phyloP scores from a whole-genome alignment of 2,113 vertebrate species.

The Rhagologus leucostigma region DNA sequence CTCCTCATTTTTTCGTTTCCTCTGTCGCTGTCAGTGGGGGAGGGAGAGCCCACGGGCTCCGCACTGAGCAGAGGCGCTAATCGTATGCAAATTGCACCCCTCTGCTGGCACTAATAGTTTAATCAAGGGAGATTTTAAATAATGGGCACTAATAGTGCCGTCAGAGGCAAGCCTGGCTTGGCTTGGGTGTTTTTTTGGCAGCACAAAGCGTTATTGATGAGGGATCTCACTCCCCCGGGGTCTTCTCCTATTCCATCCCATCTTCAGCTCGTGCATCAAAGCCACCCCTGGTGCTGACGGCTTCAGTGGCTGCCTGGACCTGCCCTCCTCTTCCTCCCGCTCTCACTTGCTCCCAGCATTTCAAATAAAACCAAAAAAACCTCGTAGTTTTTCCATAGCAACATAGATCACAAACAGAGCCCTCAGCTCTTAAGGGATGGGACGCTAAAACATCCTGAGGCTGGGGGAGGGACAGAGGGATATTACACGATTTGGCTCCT shows the following conservation, averaged over 20 bases:
- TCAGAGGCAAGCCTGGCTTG: background rate
- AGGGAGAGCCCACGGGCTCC: background rate
- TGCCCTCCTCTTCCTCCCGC: background rate
- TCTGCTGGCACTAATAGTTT: conserved; percentile 37
- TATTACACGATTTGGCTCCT: background rate
- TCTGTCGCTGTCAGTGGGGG: background rate
- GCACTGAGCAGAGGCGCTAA: background rate
- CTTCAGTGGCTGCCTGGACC: background rate
- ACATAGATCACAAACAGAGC: background rate
- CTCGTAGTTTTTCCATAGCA: conserved; percentile 30
- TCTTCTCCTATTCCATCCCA: background rate
- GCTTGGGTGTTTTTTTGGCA: background rate
- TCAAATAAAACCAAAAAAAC: background rate
- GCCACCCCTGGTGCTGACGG: background rate
- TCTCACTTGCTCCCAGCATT: background rate
- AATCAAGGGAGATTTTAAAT: conserved; percentile 53
- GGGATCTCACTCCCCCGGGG: background rate
- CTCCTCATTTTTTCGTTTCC: background rate
- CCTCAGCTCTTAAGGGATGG: background rate
- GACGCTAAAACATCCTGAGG: background rate
- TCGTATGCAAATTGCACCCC: conserved; percentile 45
- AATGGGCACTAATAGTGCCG: background rate
- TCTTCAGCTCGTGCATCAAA: background rate
- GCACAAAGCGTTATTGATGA: background rate
- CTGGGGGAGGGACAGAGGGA: background rate